Percentiles rank a stretch among this genome's conserved stretches.
These are phyloP conservation scores for Symphodus melops DNA, from an alignment of 2,113 vertebrate genomes.

Conservation along the genomic window DNA sequence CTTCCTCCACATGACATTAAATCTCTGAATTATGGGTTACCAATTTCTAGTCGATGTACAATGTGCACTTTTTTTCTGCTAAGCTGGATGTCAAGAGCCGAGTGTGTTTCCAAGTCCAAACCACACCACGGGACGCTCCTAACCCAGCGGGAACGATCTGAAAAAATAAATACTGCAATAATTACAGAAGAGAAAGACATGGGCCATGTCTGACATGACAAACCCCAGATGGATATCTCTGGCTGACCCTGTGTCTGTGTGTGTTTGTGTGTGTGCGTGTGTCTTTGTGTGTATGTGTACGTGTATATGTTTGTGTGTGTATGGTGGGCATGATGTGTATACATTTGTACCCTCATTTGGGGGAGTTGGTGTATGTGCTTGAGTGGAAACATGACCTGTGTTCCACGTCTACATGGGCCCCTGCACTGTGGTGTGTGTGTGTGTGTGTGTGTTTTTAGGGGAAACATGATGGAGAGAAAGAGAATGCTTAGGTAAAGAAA, in stretches of 20 bases:
- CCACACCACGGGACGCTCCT: constrained; percentile 79
- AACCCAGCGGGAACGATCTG: constrained; percentile 77
- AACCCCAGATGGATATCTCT: constrained; percentile 85
- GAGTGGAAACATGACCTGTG: constrained; percentile 60
- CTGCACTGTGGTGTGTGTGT: constrained; percentile 14
- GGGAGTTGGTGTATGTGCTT: constrained; percentile 33
- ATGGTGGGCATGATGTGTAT: constrained; percentile 50
- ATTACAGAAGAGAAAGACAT: constrained; percentile 86
- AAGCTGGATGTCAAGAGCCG: constrained; percentile 72
- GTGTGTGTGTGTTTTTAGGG: constrained; percentile 25
- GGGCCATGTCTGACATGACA: constrained; percentile 86
- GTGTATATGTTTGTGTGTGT: constrained; percentile 36
- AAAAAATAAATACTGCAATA: constrained; percentile 87
- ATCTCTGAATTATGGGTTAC: constrained; percentile 79
- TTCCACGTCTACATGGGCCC: constrained; percentile 49
- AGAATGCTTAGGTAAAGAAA: constrained; percentile 24
- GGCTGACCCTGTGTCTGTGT: constrained; percentile 45
- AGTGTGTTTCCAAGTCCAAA: constrained; percentile 79
- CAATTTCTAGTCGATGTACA: constrained; percentile 67
- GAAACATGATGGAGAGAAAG: constrained; percentile 24
- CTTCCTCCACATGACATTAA: constrained; percentile 65
- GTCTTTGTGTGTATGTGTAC: constrained; percentile 12
- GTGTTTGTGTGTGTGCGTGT: constrained; percentile 7
- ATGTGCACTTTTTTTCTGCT: constrained; percentile 63
- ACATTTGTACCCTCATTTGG: constrained; percentile 45